Conservation (phyloP, 2,888 invertebrate species). For the Dryadula phaetusa region DNA sequence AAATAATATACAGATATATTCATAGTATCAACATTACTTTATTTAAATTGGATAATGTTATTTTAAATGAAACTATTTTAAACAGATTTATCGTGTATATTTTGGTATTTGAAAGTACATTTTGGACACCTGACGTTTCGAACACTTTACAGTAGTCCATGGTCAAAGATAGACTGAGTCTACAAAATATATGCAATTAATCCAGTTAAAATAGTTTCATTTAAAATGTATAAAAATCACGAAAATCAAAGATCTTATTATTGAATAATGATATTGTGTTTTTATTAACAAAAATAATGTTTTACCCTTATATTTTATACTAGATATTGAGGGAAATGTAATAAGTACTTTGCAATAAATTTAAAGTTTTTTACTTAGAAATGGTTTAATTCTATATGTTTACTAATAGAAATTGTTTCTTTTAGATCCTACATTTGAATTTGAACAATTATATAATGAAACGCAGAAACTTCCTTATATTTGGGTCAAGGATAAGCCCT, state of each 20-base stretch:
- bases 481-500: slow-evolving; percentile 86
- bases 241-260: too few species aligned
- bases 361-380: not conserved
- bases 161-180: too few species aligned
- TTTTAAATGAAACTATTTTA: too few species aligned
- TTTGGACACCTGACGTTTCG: too few species aligned
- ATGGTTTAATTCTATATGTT: not conserved
- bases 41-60: not conserved
- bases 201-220: too few species aligned
- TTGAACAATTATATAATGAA: slow-evolving; percentile 71
- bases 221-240: too few species aligned
- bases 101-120: too few species aligned
- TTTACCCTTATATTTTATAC: not conserved
- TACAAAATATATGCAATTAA: too few species aligned
- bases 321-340: not conserved
- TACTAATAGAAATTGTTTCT: slow-evolving; percentile 39
- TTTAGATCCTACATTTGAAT: slow-evolving; percentile 59
- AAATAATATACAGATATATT: slow-evolving; percentile 40
- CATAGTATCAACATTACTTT: not conserved
- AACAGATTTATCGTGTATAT: too few species aligned
- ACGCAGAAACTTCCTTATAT: slow-evolving; percentile 81
- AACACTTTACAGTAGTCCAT: too few species aligned
- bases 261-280: not conserved
- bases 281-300: not conserved
- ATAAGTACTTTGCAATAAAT: too few species aligned